Evolutionary conservation across 2,888 invertebrate genomes (phyloP), one percentile per base, ranked within the genome.

Genomic region (Brachyptera risi): DNA sequence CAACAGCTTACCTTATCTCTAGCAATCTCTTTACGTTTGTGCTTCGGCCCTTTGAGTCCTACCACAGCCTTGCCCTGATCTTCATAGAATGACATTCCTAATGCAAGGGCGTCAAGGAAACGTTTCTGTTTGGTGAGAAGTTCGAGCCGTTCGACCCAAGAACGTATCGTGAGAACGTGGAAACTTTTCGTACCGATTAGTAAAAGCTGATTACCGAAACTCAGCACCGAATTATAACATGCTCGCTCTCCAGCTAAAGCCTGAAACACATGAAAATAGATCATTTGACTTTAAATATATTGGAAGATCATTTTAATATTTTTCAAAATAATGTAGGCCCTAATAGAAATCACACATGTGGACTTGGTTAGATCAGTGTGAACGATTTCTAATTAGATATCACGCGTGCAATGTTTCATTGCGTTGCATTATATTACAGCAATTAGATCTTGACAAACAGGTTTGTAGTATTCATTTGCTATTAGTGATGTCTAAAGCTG

Each of bases 241-340:
- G 89, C 88, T 65, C 83, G 77, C 74, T 88, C 87, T 7, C 85
- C 90, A 58, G 87, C 87, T 64, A 84, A 75, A 0, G 88, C 87
- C 81, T 81, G 65, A 11, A 11, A 31, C 31, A 31, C 11, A 11
- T 31, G 5, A 31, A 5, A 31, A 31, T n/a, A n/a, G n/a, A n/a
- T n/a, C n/a, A n/a, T n/a, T n/a, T n/a, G n/a, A n/a, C n/a, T n/a
- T n/a, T n/a, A n/a, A n/a, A n/a, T n/a, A n/a, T n/a, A n/a, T n/a
- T n/a, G n/a, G n/a, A n/a, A n/a, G n/a, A n/a, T n/a, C n/a, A n/a
- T n/a, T n/a, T n/a, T n/a, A n/a, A n/a, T n/a, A n/a, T n/a, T n/a
- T n/a, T n/a, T n/a, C n/a, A n/a, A n/a, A n/a, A n/a, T n/a, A n/a
- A n/a, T n/a, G n/a, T n/a, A n/a, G n/a, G n/a, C n/a, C n/a, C n/a